These are phyloP conservation scores for Dendroctonus valens DNA, from an alignment of 1,140 invertebrate species.

Conservation along the genomic window DNA sequence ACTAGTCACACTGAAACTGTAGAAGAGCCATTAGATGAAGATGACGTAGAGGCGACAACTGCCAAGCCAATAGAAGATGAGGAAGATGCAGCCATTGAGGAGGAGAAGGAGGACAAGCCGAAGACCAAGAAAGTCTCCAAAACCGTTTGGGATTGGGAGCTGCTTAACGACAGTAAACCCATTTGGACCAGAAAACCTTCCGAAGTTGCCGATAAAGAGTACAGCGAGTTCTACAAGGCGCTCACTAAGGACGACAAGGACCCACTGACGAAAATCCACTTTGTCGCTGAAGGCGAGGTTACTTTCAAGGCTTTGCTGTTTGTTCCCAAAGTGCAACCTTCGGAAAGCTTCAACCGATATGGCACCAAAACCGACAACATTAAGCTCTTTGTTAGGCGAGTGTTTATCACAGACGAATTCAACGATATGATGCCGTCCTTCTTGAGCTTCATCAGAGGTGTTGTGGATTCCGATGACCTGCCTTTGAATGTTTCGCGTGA, in stretches of 20 bases:
- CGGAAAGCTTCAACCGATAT: conserved; percentile 94
- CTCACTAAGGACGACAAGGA: conserved; percentile 89
- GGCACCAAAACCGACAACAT: conserved; percentile 94
- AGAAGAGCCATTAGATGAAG: conserved; percentile 67
- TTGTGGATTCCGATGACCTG: conserved; percentile 99
- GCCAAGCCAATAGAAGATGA: conserved; percentile 48
- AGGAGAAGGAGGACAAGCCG: conserved; percentile 76
- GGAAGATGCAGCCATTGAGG: conserved; percentile 57
- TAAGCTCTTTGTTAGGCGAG: conserved; percentile 93
- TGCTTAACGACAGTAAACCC: conserved; percentile 95
- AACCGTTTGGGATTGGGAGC: conserved; percentile 97
- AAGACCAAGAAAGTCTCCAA: conserved; percentile 92
- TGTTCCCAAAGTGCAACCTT: conserved; percentile 84
- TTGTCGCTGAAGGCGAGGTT: conserved; percentile 97
- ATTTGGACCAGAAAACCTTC: conserved; percentile 93
- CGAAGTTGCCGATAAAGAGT: conserved; percentile 86
- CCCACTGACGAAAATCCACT: conserved; percentile 89
- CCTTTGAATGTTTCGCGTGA: conserved; percentile 98
- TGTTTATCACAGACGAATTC: conserved; percentile 99
- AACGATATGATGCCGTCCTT: conserved; percentile 99
- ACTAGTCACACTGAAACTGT: conserved; percentile 87
- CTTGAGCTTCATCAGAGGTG: conserved; percentile 89
- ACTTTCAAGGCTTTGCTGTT: conserved; percentile 96
- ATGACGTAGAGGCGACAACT: conserved; percentile 46
- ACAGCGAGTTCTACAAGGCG: conserved; percentile 92